Conservation (phyloP, 92 coral and sea anemone genomes). For the Parazoanthus atlanticus region DNA sequence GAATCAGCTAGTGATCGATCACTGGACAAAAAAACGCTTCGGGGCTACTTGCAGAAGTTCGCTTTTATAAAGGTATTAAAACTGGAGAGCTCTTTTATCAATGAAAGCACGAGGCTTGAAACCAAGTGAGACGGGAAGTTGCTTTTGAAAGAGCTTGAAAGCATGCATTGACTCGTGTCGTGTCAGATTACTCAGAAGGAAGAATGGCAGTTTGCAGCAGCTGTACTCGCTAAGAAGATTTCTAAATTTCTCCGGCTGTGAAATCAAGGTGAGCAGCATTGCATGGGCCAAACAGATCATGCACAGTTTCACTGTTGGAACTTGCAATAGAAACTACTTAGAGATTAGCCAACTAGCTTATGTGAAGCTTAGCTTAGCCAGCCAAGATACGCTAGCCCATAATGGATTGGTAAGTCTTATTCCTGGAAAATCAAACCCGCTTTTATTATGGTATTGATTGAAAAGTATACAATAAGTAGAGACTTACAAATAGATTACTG, state of each 20-base stretch:
- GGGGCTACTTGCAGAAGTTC: not conserved
- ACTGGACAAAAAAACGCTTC: not conserved
- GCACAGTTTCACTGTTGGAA: not conserved
- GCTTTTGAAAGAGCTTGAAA: not conserved
- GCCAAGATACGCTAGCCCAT: too few species aligned
- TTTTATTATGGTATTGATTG: not conserved
- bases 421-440: not conserved
- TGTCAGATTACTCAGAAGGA: not conserved
- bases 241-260: conserved; percentile 4
- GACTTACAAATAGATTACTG: not conserved
- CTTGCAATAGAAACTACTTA: not conserved
- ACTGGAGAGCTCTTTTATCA: not conserved
- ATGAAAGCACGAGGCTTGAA: not conserved
- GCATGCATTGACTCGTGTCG: not conserved
- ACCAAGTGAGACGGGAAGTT: not conserved
- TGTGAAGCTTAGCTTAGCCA: too few species aligned
- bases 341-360: too few species aligned
- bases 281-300: not conserved
- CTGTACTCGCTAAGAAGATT: not conserved
- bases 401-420: not conserved
- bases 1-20: not conserved
- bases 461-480: not conserved
- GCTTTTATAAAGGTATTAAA: not conserved
- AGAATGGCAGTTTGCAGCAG: not conserved
- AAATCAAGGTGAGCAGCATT: not conserved